Base-by-base conservation (phyloP, 92 coral and sea anemone species). In the Pocillopora meandrina region DNA sequence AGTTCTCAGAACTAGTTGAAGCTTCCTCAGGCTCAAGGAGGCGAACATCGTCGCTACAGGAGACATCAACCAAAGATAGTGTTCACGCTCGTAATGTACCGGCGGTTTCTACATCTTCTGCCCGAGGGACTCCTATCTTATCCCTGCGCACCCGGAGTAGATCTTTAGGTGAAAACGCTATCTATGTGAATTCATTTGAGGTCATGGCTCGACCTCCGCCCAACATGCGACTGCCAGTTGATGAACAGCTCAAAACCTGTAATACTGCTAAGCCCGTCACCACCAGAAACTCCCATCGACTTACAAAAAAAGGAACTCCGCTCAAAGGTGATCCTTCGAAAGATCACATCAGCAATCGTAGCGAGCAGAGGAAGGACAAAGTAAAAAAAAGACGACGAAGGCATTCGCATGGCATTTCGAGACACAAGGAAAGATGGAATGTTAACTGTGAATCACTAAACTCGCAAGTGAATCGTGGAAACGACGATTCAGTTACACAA, bases 111-210 rank as follows among this genome's bases (percentile, higher is more conserved):
- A 33, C 36, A 57, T 74, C 74, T 12, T 73, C 80, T 60, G 31
- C 17, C 64, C 57, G 73, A 18, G 78, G 73, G 18, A 21, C 73
- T 19, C 74, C 80, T 6, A 61, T 73, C 34, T 33, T 65, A 33
- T 74, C 86, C 26, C 86, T 83, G 61, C 84, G 84, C 8, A 34
- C 86, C 1, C 69, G 80, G 26, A 72, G 73, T 34, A 83, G 74
- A 15, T 73, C 71, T 18, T 56, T 83, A 17, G 86, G 86, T 7
- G 86, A 83, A 49, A 73, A 74, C 67, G 74, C 86, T 26, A 83
- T 83, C 19, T 83, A 83, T 36, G 80, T 83, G 49, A 83, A 83
- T 76, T 83, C 86, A 19, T 83, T 83, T 76, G 86, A 83, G 80
- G 86, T 83, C 34, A 60, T 83, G 85, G 23, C 78, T 34, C 62